Conservation (phyloP, 2,797 vertebrate species). For the Triplophysa yarkandensis region DNA sequence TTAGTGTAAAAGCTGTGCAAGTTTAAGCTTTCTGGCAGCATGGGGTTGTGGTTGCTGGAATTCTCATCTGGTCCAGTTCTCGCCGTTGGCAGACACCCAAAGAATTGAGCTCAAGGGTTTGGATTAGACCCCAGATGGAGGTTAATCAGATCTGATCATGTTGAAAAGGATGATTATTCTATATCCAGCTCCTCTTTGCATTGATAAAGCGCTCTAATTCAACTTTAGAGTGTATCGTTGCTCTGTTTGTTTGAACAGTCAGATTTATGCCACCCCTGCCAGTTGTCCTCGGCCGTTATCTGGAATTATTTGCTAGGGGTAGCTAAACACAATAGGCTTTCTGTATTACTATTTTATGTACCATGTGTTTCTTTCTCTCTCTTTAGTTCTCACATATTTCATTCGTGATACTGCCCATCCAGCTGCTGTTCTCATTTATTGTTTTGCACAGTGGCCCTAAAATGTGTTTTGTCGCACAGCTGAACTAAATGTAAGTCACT, state of each 20-base stretch:
- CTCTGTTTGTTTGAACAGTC: slow-evolving; percentile 15
- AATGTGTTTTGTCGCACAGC: neutral
- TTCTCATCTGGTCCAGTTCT: slow-evolving; percentile 45
- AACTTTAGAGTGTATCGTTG: neutral
- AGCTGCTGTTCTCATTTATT: neutral
- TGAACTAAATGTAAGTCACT: neutral
- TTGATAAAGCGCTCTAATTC: slow-evolving; percentile 38
- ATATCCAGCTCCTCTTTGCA: slow-evolving; percentile 26
- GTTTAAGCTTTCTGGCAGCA: slow-evolving; percentile 49
- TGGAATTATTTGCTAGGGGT: slow-evolving; percentile 16
- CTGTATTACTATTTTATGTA: slow-evolving; percentile 21
- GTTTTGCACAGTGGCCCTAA: neutral
- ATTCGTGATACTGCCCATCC: neutral
- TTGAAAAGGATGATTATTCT: slow-evolving; percentile 47
- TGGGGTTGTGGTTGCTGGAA: slow-evolving; percentile 36
- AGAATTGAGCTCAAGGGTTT: slow-evolving; percentile 42
- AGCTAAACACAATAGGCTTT: slow-evolving; percentile 10
- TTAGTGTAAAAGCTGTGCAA: slow-evolving; percentile 27
- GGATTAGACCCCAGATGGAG: slow-evolving; percentile 32
- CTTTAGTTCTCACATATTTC: slow-evolving; percentile 9
- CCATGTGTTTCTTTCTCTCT: slow-evolving; percentile 13
- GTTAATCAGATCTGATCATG: slow-evolving; percentile 43
- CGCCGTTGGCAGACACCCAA: slow-evolving; percentile 32
- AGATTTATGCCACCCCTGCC: slow-evolving; percentile 25
- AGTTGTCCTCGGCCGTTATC: slow-evolving; percentile 24